Percentiles rank a stretch among this genome's conserved stretches.
Conservation (phyloP, 2,113 vertebrate species). For the pig (Sus scrofa) region DNA sequence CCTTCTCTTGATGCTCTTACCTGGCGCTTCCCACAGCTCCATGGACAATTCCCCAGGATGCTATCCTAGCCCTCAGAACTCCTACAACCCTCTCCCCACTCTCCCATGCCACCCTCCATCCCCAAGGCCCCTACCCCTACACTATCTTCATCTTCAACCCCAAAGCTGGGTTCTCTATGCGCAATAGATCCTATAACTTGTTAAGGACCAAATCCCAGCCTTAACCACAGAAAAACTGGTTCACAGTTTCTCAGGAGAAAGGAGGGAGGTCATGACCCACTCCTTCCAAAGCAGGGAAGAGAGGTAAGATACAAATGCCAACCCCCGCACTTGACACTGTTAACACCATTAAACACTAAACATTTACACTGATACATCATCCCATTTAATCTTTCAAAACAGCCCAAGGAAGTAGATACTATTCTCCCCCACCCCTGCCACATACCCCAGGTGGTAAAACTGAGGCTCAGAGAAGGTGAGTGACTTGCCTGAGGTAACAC, state of each 20-base stretch:
- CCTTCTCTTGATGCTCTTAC: background rate
- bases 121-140: background rate
- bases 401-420: background rate
- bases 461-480: background rate
- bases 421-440: background rate
- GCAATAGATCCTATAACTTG: background rate
- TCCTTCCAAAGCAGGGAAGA: background rate
- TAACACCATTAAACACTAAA: background rate
- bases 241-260: background rate
- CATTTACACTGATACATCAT: background rate
- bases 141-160: background rate
- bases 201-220: background rate
- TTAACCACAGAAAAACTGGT: background rate
- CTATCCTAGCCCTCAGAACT: background rate
- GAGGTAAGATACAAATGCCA: too few relatives aligned
- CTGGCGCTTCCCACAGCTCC: fast-evolving
- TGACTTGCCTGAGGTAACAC: background rate
- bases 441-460: background rate
- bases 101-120: fast-evolving
- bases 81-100: background rate
- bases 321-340: background rate
- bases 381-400: background rate
- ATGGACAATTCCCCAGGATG: background rate
- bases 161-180: background rate
- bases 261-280: background rate